A percentile compares a stretch with the other conserved stretches of the same genome.
Evolutionary conservation across 1,140 invertebrate genomes (phyloP).

Genomic region (Drosophila serrata): DNA sequence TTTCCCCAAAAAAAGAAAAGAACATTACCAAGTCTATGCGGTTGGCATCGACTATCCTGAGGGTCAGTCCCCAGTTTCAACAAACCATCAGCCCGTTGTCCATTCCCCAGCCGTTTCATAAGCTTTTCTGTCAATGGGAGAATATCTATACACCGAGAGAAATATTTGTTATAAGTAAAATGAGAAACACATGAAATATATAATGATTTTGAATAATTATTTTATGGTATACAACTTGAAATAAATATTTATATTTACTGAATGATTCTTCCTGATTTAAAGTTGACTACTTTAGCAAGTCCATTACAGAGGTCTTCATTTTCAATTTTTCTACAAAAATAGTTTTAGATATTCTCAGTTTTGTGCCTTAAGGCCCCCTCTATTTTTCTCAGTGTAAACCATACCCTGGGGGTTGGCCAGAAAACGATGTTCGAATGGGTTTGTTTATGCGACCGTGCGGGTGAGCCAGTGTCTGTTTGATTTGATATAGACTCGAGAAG

Average conservation of each 20-base stretch:
- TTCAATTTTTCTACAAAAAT: too few relatives aligned
- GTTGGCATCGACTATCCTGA: constrained; percentile 38
- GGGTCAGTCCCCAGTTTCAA: constrained; percentile 35
- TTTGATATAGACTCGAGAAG: constrained; percentile 56
- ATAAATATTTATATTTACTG: too few relatives aligned
- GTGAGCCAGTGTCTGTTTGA: constrained; percentile 51
- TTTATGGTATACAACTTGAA: background rate
- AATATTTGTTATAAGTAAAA: background rate
- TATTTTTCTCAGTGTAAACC: constrained; percentile 8
- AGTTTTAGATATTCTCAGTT: background rate
- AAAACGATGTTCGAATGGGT: constrained; percentile 45
- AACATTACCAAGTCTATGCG: constrained; percentile 63
- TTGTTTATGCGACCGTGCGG: constrained; percentile 25
- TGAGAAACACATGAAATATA: background rate
- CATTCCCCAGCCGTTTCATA: constrained; percentile 50
- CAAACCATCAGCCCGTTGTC: constrained; percentile 43
- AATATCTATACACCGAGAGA: background rate
- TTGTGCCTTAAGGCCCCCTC: too few relatives aligned
- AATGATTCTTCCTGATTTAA: too few relatives aligned
- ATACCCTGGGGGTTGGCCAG: constrained; percentile 33
- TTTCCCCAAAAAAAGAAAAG: constrained; percentile 37
- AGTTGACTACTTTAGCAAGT: too few relatives aligned
- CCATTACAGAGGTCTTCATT: too few relatives aligned
- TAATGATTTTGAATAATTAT: rapidly evolving
- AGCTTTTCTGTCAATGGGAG: constrained; percentile 54